Conservation (phyloP, 2,113 vertebrate species). For the Nannobrachium achirus region DNA sequence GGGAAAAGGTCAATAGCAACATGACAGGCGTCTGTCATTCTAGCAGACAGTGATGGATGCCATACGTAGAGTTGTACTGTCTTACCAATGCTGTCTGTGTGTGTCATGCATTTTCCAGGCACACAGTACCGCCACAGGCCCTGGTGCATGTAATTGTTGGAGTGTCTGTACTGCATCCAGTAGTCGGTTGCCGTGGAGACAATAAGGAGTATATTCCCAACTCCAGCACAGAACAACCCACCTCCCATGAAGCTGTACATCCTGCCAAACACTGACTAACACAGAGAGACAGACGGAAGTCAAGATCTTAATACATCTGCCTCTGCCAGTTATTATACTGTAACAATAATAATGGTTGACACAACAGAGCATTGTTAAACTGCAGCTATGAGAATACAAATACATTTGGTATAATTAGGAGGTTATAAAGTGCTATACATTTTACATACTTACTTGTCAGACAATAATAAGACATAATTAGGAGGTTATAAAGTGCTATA, state of each 20-base stretch:
- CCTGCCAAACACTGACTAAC: constrained; percentile 63
- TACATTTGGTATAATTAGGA: constrained; percentile 13
- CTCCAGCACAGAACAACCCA: constrained; percentile 82
- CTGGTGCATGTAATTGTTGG: constrained; percentile 83
- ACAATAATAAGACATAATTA: not conserved
- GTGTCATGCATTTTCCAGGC: constrained; percentile 81
- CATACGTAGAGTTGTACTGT: not conserved
- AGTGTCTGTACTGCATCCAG: constrained; percentile 84
- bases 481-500: too few relatives aligned
- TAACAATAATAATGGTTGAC: constrained; percentile 42
- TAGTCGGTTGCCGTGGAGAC: constrained; percentile 84
- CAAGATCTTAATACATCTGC: constrained; percentile 34
- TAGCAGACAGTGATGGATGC: constrained; percentile 3
- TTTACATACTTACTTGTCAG: not conserved
- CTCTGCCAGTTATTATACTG: not conserved
- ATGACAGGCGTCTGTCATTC: not conserved
- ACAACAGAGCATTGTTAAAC: constrained; percentile 5
- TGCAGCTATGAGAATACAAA: constrained; percentile 34
- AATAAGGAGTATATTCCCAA: constrained; percentile 82
- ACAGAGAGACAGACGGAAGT: constrained; percentile 25
- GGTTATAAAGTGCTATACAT: not conserved
- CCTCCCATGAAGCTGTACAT: constrained; percentile 88
- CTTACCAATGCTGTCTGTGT: constrained; percentile 84
- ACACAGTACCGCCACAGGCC: constrained; percentile 84
- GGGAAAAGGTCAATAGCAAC: constrained; percentile 27